Conservation (phyloP, 2,888 invertebrate genomes). For the Microctonus brassicae region DNA sequence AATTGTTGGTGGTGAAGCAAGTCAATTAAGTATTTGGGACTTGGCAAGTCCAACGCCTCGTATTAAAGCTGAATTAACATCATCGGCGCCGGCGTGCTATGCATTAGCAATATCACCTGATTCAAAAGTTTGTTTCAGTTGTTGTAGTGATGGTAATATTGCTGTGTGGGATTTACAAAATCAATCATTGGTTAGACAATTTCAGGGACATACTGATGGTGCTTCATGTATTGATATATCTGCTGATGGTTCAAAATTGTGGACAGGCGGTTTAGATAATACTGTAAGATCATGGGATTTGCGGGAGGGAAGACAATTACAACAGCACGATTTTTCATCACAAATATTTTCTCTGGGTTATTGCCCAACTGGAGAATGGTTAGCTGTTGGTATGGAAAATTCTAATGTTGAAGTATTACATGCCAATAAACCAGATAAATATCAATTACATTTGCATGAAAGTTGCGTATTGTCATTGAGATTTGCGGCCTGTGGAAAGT, state of each 20-base stretch:
- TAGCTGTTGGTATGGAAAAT: slow-evolving; percentile 99
- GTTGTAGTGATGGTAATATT: slow-evolving; percentile 98
- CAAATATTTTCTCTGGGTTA: slow-evolving; percentile 90
- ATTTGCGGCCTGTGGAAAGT: slow-evolving; percentile 96
- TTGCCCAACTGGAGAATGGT: slow-evolving; percentile 96
- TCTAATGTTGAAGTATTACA: slow-evolving; percentile 96
- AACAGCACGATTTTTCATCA: slow-evolving; percentile 95
- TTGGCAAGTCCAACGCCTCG: slow-evolving; percentile 91
- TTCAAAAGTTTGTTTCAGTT: slow-evolving; percentile 97
- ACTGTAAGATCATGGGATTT: slow-evolving; percentile 98
- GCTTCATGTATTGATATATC: slow-evolving; percentile 98
- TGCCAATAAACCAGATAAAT: slow-evolving; percentile 92
- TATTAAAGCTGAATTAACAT: slow-evolving; percentile 91
- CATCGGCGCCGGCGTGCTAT: slow-evolving; percentile 96
- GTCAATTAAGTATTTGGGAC: slow-evolving; percentile 96
- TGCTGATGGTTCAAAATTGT: slow-evolving; percentile 88
- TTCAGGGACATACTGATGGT: slow-evolving; percentile 97
- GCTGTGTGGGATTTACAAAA: slow-evolving; percentile 96
- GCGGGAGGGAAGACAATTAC: slow-evolving; percentile 90
- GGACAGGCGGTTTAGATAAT: slow-evolving; percentile 97
- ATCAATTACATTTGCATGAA: slow-evolving; percentile 95
- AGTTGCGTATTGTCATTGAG: slow-evolving; percentile 95
- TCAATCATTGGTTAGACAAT: slow-evolving; percentile 92
- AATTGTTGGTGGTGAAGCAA: slow-evolving; percentile 97
- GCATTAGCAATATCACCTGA: slow-evolving; percentile 97